A percentile compares a stretch with the other conserved stretches of the same genome.
phyloP scores from a whole-genome alignment of 2,888 invertebrate species.

The Hyppa rectilinea region DNA sequence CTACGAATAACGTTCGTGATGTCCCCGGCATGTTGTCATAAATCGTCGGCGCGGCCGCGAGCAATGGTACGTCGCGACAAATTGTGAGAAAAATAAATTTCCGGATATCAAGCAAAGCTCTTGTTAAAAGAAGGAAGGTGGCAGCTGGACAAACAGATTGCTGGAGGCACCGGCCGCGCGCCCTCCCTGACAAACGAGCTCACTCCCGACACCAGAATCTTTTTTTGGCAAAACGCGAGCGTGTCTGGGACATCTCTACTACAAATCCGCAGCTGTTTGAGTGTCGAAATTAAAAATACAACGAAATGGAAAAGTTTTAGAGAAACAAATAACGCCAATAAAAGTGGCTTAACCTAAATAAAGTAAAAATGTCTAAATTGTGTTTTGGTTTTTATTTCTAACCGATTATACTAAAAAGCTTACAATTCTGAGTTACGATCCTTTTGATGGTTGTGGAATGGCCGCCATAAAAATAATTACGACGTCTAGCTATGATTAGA shows the following conservation, averaged over 20 bases:
- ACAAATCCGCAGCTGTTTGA: slow-evolving; percentile 21
- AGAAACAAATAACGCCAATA: slow-evolving; percentile 6
- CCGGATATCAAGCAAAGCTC: slow-evolving; percentile 84
- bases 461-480: slow-evolving; percentile 60
- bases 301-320: not conserved
- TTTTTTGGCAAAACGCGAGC: slow-evolving; percentile 59
- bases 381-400: slow-evolving; percentile 50
- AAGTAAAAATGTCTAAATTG: slow-evolving; percentile 39
- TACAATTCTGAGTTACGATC: slow-evolving; percentile 54
- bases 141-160: slow-evolving; percentile 88
- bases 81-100: slow-evolving; percentile 83
- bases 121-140: slow-evolving; percentile 86
- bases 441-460: slow-evolving; percentile 54
- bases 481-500: slow-evolving; percentile 56
- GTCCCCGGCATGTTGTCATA: slow-evolving; percentile 67
- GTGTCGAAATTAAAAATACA: slow-evolving; percentile 30
- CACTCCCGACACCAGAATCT: slow-evolving; percentile 76
- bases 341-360: slow-evolving; percentile 28
- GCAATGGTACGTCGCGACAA: slow-evolving; percentile 74
- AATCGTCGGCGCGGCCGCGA: slow-evolving; percentile 71
- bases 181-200: slow-evolving; percentile 81
- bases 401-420: slow-evolving; percentile 60
- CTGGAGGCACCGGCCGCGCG: slow-evolving; percentile 73
- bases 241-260: slow-evolving; percentile 41
- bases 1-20: slow-evolving; percentile 58